Conservation (phyloP, 2,888 invertebrate species). For the Polymixis lichenea region DNA sequence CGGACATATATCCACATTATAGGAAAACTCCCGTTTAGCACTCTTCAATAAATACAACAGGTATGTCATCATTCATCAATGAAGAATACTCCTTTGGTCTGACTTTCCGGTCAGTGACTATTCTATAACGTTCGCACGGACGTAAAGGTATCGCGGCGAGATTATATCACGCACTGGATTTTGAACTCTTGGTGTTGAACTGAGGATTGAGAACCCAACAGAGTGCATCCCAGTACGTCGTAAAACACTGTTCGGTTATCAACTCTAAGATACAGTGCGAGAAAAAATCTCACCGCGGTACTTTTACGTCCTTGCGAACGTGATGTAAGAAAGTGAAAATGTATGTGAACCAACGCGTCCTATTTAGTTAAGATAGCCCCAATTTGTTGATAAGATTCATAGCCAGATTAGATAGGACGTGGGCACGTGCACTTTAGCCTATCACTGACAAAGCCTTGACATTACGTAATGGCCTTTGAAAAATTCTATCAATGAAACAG, state of each 20-base stretch:
- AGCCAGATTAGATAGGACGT: slow-evolving; percentile 22
- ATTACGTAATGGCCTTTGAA: neutral
- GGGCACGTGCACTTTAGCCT: slow-evolving; percentile 1
- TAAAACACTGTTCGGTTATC: too few species aligned
- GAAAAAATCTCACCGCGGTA: too few species aligned
- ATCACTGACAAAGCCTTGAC: neutral
- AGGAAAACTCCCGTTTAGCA: neutral
- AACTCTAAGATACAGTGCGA: too few species aligned
- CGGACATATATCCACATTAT: neutral
- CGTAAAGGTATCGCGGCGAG: too few species aligned
- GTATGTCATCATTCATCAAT: too few species aligned
- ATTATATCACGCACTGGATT: too few species aligned
- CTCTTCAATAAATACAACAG: neutral
- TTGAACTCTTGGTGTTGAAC: too few species aligned
- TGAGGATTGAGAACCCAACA: too few species aligned
- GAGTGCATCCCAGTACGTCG: too few species aligned
- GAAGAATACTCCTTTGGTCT: neutral
- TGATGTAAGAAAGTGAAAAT: neutral
- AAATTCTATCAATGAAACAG: neutral
- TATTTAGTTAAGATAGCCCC: neutral
- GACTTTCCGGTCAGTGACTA: neutral
- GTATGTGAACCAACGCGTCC: too few species aligned
- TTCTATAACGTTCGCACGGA: too few species aligned
- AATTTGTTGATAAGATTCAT: slow-evolving; percentile 21
- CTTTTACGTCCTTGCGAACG: too few species aligned